Base-by-base conservation (phyloP, 53 echinoderm and acorn worm species). In the Patiria pectinifera region DNA sequence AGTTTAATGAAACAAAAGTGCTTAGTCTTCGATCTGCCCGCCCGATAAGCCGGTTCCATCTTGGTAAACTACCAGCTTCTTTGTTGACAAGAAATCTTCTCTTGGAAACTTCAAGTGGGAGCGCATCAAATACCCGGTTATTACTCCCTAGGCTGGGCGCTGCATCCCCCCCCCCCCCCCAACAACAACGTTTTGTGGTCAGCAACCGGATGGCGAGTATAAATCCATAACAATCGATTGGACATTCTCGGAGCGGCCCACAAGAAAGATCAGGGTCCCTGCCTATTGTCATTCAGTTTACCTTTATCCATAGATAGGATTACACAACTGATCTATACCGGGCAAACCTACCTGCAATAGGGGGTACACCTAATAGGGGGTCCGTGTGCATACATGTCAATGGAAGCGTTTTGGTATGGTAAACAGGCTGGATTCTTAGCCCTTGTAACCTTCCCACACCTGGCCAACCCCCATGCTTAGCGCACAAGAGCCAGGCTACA, bases 211-310 rank as follows among this genome's bases (percentile, higher is more conserved):
- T 48, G 16, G 48, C 3, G 21, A 16, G 48, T 14, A 11, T 6
- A 14, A 35, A 35, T 35, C 81, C 81, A 15, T 48, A 49, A 81
- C 53, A 81, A 81, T 49, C 81, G 19, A 48, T 81, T 4, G 81
- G 48, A 48, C 19, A 4, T 48, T 81, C 15, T 48, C 48, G 14
- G 4, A 77, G 25, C 11, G 21, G 18, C 15, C 84, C 66, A 60
- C 22, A 26, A 44, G 43, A 84, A 66, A 84, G 84, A 84, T 62
- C 60, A 84, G 62, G 45, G 85, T 85, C 21, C 26, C 85, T 44
- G 59, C 45, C 72, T 13, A 45, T 85, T 85, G 85, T 85, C 45
- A n/a, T 85, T 45, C 85, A 46, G 71, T 85, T 85, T 85, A 85
- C 18, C 71, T 85, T 21, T 35, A 85, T 85, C 85, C 47, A 22